Conservation (phyloP, 37 sponge, comb jelly and placozoan genomes). For the Axinella damicornis region DNA sequence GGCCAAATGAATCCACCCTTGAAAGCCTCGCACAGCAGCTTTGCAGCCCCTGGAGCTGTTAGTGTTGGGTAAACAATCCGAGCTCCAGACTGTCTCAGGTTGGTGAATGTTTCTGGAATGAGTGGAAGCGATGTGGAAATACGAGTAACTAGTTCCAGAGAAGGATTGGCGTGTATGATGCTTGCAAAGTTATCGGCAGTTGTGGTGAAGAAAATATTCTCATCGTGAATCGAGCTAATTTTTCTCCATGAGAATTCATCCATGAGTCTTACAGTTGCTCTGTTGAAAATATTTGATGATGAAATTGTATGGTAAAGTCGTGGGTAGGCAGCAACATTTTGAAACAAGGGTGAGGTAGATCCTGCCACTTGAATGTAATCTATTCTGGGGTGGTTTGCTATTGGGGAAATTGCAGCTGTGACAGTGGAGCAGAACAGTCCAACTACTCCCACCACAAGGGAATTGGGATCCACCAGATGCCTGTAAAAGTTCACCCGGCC, state of each 20-base stretch:
- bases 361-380: no score
- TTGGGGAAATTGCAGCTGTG: no score
- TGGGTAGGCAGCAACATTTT: no score
- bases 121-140: no score
- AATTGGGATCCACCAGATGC: neutral
- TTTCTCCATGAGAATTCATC: neutral
- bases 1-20: slow-evolving; percentile 8
- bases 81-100: neutral
- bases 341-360: no score
- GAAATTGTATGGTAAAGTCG: slow-evolving; percentile 24
- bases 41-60: neutral
- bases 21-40: slow-evolving; percentile 33
- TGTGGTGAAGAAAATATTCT: neutral
- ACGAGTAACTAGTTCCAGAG: no score
- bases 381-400: no score
- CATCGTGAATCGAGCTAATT: neutral
- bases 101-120: neutral
- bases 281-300: slow-evolving; percentile 8
- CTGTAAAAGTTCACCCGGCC: neutral
- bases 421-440: slow-evolving; percentile 39
- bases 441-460: slow-evolving; percentile 31
- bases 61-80: slow-evolving; percentile 18
- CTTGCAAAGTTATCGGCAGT: no score
- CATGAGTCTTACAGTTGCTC: slow-evolving; percentile 12
- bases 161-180: no score